phyloP scores from a whole-genome alignment of 35 echinoderm and acorn worm genomes.

The Heliocidaris erythrogramma region DNA sequence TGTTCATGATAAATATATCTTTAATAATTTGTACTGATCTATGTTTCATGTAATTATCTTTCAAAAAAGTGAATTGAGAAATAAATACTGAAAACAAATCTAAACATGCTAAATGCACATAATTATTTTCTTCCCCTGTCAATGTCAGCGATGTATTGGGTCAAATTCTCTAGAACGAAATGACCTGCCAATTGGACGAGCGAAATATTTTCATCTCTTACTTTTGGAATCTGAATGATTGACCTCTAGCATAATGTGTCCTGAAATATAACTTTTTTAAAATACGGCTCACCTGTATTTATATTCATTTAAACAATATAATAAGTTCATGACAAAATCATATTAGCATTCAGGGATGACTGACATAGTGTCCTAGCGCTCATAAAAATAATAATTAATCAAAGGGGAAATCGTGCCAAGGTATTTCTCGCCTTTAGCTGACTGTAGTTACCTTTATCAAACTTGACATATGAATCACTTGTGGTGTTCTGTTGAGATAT shows the following conservation, averaged over 20 bases:
- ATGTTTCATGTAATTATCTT: too few species aligned
- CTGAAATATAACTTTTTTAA: neutral
- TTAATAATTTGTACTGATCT: too few species aligned
- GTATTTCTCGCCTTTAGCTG: neutral
- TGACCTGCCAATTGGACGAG: neutral
- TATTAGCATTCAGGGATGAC: neutral
- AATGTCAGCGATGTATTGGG: neutral
- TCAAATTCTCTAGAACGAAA: neutral
- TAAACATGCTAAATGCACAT: too few species aligned
- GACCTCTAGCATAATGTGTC: neutral
- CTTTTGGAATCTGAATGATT: neutral
- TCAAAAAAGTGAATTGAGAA: too few species aligned
- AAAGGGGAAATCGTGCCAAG: neutral
- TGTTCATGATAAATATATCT: too few species aligned
- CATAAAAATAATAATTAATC: neutral
- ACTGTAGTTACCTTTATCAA: neutral
- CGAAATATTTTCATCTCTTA: neutral
- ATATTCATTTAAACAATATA: neutral
- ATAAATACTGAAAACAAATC: too few species aligned
- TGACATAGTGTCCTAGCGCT: neutral
- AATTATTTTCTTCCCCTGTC: neutral
- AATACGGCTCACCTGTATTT: neutral
- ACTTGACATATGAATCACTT: neutral
- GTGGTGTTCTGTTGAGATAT: neutral
- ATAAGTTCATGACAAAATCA: neutral